phyloP scores from a whole-genome alignment of 2,888 invertebrate species.

The Helobdella robusta region DNA sequence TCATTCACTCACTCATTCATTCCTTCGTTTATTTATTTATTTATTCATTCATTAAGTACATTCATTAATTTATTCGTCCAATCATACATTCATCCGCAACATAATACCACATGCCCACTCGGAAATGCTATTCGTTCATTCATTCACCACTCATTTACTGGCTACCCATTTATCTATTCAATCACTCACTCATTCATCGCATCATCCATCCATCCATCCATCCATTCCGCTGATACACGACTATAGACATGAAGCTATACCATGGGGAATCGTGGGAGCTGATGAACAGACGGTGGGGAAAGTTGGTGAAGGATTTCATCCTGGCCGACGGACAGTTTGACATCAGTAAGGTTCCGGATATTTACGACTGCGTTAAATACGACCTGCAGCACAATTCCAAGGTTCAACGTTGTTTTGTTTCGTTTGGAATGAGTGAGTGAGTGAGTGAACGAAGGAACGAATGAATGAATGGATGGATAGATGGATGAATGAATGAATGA shows the following conservation, averaged over 20 bases:
- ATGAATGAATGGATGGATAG: no score
- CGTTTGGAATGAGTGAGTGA: no score
- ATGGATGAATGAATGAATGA: no score
- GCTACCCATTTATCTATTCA: background rate
- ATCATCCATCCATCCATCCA: no score
- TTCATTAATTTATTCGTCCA: background rate
- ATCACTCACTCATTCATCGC: background rate
- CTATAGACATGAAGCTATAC: constrained; percentile 61
- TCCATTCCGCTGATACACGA: background rate
- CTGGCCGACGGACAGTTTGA: constrained; percentile 71
- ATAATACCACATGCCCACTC: no score
- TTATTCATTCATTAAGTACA: background rate
- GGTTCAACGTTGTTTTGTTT: constrained; percentile 77
- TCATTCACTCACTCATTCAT: background rate
- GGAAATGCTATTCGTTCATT: no score
- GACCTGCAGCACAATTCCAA: constrained; percentile 96
- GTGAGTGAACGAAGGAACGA: no score
- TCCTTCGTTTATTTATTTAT: background rate
- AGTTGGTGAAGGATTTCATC: constrained; percentile 91
- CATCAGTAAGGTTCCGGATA: constrained; percentile 97
- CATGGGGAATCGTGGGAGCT: constrained; percentile 98
- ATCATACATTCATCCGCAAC: background rate
- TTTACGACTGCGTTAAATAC: constrained; percentile 96
- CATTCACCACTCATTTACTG: background rate
- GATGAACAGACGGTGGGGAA: constrained; percentile 92